Evolutionary conservation across 2,113 vertebrate species (phyloP), one percentile per base, ranked within the genome.

Genomic region (Equus quagga): DNA sequence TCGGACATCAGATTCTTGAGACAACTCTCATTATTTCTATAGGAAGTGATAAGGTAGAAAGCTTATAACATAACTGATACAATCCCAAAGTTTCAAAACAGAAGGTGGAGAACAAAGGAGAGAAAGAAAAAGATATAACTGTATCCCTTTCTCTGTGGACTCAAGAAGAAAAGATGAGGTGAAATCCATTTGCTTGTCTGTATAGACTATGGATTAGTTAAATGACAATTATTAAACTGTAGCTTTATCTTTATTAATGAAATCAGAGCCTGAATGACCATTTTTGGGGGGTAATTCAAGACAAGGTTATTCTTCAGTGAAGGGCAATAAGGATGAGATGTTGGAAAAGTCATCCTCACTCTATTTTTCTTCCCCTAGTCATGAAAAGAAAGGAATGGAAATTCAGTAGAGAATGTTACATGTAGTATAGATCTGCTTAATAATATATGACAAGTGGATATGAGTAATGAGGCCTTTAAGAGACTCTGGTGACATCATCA

Each of bases 181-280:
- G 28, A 93, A 70, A 96, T 84, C 80, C 96, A 96, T 96, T 94
- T 73, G 51, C 83, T 94, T 91, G 86, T 95, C 97, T 87, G 8
- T 56, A 51, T 13, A 94, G 95, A 94, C 84, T 82, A 89, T 78
- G 76, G 65, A 89, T 94, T 80, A 76, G 64, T 94, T 84, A 96
- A 94, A 96, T 93, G 82, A 92, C 87, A 90, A 97, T 98, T 97
- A 96, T 93, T 93, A 95, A 97, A 98, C 92, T 80, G 94, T 12
- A 79, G 83, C 65, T 96, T 91, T 92, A 76, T 78, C 46, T 94
- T 95, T 91, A 93, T 87, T 97, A 96, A 98, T 94, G 94, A 96
- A 97, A 95, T 96, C 78, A 81, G 92, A 96, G 97, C 64, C 92
- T 11, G 13, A 62, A 90, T 88, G 94, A 67, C 93, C 83, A 94